phyloP scores from a whole-genome alignment of 1,140 invertebrate species.

The Drosophila dunni region DNA sequence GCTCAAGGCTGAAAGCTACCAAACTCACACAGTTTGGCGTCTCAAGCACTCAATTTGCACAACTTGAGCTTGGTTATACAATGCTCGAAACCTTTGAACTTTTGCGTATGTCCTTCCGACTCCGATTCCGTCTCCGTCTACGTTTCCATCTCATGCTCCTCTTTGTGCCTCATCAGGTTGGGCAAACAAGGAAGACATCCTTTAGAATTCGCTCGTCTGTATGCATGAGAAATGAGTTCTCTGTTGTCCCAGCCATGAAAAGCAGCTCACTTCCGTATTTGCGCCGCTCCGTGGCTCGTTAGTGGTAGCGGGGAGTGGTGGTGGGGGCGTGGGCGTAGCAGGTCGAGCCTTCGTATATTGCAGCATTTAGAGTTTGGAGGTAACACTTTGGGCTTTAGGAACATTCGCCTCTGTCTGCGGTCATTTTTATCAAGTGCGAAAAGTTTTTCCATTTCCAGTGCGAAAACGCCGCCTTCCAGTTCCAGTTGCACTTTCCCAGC shows the following conservation, averaged over 20 bases:
- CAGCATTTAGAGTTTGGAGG: constrained; percentile 22
- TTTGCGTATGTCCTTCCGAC: constrained; percentile 28
- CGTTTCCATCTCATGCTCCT: neutral
- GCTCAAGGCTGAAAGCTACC: constrained; percentile 4
- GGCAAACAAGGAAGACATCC: constrained; percentile 65
- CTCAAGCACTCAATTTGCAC: constrained; percentile 67
- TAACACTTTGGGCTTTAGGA: constrained; percentile 21
- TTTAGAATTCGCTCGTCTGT: constrained; percentile 58
- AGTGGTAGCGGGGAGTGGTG: neutral
- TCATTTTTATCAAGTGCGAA: constrained; percentile 50
- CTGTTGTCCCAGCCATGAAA: constrained; percentile 55
- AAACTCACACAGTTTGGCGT: constrained; percentile 25
- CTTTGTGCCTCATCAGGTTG: constrained; percentile 30
- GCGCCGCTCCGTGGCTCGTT: neutral
- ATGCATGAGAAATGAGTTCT: constrained; percentile 73
- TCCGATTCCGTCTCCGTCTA: neutral
- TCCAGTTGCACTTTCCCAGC: constrained; percentile 66
- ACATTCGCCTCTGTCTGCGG: constrained; percentile 56
- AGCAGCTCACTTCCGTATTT: constrained; percentile 71
- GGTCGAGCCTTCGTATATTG: constrained; percentile 17
- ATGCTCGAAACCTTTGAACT: constrained; percentile 74
- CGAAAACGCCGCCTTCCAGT: constrained; percentile 55
- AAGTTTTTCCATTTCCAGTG: constrained; percentile 56
- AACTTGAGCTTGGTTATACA: constrained; percentile 70
- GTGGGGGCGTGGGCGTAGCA: neutral